These are phyloP conservation scores for Corvus moneduloides DNA, from an alignment of 2,113 vertebrate species.

Conservation along the genomic window DNA sequence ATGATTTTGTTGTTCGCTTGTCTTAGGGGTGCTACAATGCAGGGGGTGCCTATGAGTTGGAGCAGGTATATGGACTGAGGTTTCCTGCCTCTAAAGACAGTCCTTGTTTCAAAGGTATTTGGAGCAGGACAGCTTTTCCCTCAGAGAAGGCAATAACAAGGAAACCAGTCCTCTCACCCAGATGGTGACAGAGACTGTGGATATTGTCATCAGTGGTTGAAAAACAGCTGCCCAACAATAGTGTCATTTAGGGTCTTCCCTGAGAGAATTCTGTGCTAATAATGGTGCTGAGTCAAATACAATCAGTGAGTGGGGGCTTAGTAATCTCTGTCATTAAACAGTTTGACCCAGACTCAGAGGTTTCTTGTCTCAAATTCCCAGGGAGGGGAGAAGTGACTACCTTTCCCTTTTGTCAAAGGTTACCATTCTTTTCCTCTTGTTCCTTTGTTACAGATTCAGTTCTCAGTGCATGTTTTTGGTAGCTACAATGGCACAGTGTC, in stretches of 20 bases:
- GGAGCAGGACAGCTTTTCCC: neutral
- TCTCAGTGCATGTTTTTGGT: conserved; percentile 81
- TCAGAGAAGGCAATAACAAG: neutral
- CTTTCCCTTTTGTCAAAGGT: neutral
- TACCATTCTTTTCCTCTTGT: neutral
- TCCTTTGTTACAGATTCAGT: conserved; percentile 75
- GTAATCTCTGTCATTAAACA: neutral
- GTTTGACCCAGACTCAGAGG: neutral
- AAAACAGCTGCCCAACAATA: neutral
- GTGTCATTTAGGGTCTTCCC: neutral
- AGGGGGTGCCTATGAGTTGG: neutral
- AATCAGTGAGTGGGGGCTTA: neutral
- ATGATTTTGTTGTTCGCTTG: neutral
- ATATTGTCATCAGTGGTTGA: neutral
- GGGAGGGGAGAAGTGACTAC: neutral
- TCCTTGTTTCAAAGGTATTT: neutral
- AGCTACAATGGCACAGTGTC: conserved; percentile 82
- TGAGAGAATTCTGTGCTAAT: neutral
- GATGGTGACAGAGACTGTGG: neutral
- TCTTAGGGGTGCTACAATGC: neutral
- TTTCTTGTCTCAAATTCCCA: neutral
- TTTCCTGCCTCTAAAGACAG: neutral
- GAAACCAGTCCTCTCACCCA: neutral
- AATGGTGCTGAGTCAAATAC: neutral
- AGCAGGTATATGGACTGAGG: neutral